phyloP scores from a whole-genome alignment of 2,888 invertebrate species.

The Criorhina ranunculi region DNA sequence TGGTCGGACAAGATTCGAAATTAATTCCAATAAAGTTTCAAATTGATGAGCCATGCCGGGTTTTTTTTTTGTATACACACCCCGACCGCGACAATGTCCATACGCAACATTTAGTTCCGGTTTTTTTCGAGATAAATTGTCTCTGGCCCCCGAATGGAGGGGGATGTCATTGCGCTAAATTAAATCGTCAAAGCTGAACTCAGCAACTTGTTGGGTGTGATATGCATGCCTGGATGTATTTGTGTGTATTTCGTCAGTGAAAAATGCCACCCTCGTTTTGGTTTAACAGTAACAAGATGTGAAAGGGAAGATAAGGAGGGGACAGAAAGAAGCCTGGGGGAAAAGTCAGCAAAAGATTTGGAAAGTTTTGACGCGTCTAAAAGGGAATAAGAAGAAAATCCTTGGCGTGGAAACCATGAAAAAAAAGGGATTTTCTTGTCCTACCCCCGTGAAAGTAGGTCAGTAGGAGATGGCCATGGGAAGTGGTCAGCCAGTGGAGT shows the following conservation, averaged over 20 bases:
- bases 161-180: conserved; percentile 20
- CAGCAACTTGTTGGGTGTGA: conserved; percentile 54
- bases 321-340: neutral
- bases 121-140: conserved; percentile 17
- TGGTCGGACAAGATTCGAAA: conserved; percentile 1
- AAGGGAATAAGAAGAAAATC: neutral
- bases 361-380: conserved; percentile 24
- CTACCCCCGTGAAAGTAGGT: conserved; percentile 11
- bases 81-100: conserved; percentile 1
- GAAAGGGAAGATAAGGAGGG: conserved; percentile 26
- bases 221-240: conserved; percentile 8
- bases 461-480: neutral
- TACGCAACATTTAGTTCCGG: conserved; percentile 35
- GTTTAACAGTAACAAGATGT: conserved; percentile 9
- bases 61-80: neutral
- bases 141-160: neutral
- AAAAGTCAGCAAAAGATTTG: conserved; percentile 26
- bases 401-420: neutral
- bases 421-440: neutral
- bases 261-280: conserved; percentile 34
- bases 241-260: conserved; percentile 14
- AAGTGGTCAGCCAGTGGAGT: neutral
- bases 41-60: conserved; percentile 47
- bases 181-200: conserved; percentile 30
- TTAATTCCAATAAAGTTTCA: conserved; percentile 32